Percentiles rank a stretch among this genome's conserved stretches.
Conservation (phyloP, 2,113 vertebrate genomes). For the Takifugu bimaculatus region DNA sequence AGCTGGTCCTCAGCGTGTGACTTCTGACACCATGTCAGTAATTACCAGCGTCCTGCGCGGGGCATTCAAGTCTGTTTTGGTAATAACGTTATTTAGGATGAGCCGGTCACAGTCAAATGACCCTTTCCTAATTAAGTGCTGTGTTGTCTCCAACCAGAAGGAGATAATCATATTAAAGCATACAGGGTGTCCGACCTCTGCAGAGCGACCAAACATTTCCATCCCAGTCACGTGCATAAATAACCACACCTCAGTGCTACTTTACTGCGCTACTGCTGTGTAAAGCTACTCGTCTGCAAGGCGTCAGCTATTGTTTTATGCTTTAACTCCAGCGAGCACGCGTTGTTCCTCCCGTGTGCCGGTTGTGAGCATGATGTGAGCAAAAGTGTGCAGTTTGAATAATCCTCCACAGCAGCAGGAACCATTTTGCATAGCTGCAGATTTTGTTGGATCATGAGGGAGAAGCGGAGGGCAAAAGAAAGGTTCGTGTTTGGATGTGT, state of each 20-base stretch:
- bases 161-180: constrained; percentile 60
- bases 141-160: constrained; percentile 47
- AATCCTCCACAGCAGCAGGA: neutral
- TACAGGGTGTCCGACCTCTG: constrained; percentile 29
- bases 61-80: constrained; percentile 36
- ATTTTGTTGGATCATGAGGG: constrained; percentile 48
- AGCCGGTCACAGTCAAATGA: constrained; percentile 49
- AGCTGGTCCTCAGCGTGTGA: constrained; percentile 24
- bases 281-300: neutral
- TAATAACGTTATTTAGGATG: constrained; percentile 47
- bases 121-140: constrained; percentile 57
- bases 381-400: neutral
- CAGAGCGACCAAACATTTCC: constrained; percentile 21
- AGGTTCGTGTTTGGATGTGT: neutral
- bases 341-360: constrained; percentile 2
- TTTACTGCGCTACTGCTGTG: neutral
- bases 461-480: constrained; percentile 31
- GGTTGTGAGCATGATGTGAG: neutral
- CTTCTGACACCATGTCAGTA: constrained; percentile 46
- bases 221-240: neutral
- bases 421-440: constrained; percentile 20
- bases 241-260: constrained; percentile 9
- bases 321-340: constrained; percentile 1
- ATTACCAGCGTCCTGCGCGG: constrained; percentile 42
- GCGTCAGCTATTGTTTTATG: neutral